phyloP scores from a whole-genome alignment of 2,797 vertebrate genomes.

The Enteromius treurensis region DNA sequence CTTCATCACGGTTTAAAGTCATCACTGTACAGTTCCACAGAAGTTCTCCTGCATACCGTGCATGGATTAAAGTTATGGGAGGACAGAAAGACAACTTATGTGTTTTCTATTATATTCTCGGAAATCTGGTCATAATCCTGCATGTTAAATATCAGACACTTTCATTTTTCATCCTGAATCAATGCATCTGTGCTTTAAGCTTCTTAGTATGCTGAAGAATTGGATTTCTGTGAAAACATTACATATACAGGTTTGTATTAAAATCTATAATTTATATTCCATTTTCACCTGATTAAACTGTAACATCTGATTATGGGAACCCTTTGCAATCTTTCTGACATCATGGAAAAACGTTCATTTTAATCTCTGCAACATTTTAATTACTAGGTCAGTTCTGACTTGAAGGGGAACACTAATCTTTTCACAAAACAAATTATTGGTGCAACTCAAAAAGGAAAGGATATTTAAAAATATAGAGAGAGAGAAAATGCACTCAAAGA shows the following conservation, averaged over 20 bases:
- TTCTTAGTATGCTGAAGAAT: conserved; percentile 82
- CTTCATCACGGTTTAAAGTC: background rate
- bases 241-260: conserved; percentile 82
- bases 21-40: conserved; percentile 10
- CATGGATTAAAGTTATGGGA: conserved; percentile 51
- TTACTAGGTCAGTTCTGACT: conserved; percentile 80
- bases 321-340: conserved; percentile 83
- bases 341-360: conserved; percentile 77
- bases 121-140: conserved; percentile 72
- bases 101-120: conserved; percentile 47
- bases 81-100: conserved; percentile 49
- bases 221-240: conserved; percentile 76
- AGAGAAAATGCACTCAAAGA: conserved; percentile 3
- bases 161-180: conserved; percentile 77
- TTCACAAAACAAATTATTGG: conserved; percentile 78
- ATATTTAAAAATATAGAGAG: background rate
- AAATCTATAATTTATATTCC: conserved; percentile 83
- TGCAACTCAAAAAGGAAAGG: conserved; percentile 49
- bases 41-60: conserved; percentile 33
- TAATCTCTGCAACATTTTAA: conserved; percentile 83
- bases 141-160: conserved; percentile 75
- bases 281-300: conserved; percentile 84
- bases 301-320: conserved; percentile 82
- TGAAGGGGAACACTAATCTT: conserved; percentile 78
- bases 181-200: conserved; percentile 82